A percentile compares a stretch with the other conserved stretches of the same genome.
Conservation (phyloP, 1,140 invertebrate genomes). For the Dreissena rostriformis region DNA sequence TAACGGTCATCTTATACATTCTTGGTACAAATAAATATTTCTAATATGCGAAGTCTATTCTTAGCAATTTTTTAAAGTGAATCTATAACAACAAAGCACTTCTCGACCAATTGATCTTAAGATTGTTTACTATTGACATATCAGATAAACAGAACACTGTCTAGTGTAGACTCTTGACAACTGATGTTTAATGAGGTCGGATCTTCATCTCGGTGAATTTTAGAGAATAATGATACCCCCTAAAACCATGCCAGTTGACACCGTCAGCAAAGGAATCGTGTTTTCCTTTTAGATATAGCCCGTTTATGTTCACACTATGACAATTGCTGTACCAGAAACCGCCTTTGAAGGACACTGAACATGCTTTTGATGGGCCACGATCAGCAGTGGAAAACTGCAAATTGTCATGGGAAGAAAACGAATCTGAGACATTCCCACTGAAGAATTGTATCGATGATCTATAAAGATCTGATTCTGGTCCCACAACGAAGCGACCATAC, state of each 20-base stretch:
- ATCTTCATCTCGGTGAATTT: conserved; percentile 81
- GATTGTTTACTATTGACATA: too few species aligned
- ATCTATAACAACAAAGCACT: too few species aligned
- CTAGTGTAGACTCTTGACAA: too few species aligned
- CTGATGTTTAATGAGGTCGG: conserved; percentile 49
- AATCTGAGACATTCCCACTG: conserved; percentile 23
- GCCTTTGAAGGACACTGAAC: conserved; percentile 13
- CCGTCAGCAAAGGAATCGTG: conserved; percentile 75
- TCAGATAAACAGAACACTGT: too few species aligned
- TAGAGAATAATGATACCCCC: conserved; percentile 81
- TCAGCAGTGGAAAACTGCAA: conserved; percentile 8
- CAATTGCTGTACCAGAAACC: conserved; percentile 43
- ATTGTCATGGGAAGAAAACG: not conserved
- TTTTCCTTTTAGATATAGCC: conserved; percentile 80
- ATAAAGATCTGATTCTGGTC: conserved; percentile 4
- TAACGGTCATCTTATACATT: too few species aligned
- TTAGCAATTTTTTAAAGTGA: too few species aligned
- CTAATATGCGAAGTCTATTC: too few species aligned
- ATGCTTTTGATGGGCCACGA: not conserved
- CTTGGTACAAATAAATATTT: too few species aligned
- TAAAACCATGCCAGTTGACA: conserved; percentile 84
- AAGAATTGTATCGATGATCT: not conserved
- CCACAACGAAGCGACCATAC: conserved; percentile 27
- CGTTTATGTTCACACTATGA: conserved; percentile 82
- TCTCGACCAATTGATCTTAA: too few species aligned